Base-by-base conservation (phyloP, 2,888 invertebrate species). In the Xanthorhoe spadicearia region DNA sequence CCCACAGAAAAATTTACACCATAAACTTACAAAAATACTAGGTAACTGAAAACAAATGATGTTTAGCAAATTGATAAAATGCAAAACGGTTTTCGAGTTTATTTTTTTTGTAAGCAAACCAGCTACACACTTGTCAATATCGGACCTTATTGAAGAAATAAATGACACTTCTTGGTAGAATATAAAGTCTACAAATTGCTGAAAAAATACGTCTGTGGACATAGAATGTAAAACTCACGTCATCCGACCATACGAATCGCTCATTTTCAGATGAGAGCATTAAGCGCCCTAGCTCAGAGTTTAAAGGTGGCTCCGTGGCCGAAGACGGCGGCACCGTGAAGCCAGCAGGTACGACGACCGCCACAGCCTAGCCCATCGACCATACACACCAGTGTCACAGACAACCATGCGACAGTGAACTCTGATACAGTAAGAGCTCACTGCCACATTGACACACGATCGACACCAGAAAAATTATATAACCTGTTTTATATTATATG, bases 241-340 rank as follows among this genome's bases (percentile, higher is more conserved):
- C 90, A 90, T 86, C 85, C 79, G 80, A 83, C 86, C 91, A 90
- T 90, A 90, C 91, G 88, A 88, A 78, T 86, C 90, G 85, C 88
- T 89, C 86, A 87, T 88, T 93, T 92, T 85, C 88, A 96, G 96
- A 96, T 91, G 97, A 97, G 87, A 94, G 95, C 87, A 94, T 96
- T 87, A 96, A 96, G 90, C 95, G 97, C 92, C 97, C 97, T 86
- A 97, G 97, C 93, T 97, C 97, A 93, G 97, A 97, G 94, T 96
- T 97, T 84, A 97, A 97, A 92, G 96, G 95, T 82, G 86, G 87
- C 78, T 93, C 92, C 82, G 87, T 92, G 84, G 90, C 89, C 77
- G 93, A 93, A 80, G 93, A 92, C 77, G 84, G 83, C 74, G 82
- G 83, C 83, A 76, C 80, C 81, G 84, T 83, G 87, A 90, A 89